These are phyloP conservation scores for Isurus oxyrinchus DNA, from an alignment of 2,113 vertebrate species.

Conservation along the genomic window DNA sequence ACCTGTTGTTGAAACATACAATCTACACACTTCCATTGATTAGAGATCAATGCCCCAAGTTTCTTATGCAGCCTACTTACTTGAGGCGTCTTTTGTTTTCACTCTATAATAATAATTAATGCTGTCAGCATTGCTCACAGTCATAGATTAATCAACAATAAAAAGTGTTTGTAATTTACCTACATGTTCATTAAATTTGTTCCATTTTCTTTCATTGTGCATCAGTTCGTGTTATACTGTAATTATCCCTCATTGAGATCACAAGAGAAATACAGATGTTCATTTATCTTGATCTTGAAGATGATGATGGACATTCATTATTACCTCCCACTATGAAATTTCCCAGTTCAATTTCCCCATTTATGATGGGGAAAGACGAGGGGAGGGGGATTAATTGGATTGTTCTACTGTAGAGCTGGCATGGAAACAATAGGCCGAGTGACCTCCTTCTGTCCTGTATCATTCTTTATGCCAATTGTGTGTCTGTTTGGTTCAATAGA, in stretches of 20 bases:
- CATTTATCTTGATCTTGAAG: neutral
- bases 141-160: neutral
- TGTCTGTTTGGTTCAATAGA: neutral
- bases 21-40: neutral
- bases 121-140: neutral
- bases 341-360: neutral
- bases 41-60: neutral
- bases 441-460: neutral
- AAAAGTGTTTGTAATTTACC: neutral
- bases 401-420: neutral
- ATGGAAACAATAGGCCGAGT: neutral
- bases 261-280: neutral
- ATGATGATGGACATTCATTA: neutral
- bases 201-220: neutral
- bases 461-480: neutral
- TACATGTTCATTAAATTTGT: neutral
- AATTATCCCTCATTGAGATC: neutral
- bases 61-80: neutral
- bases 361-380: neutral
- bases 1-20: neutral
- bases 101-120: neutral
- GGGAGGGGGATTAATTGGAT: neutral
- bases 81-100: neutral
- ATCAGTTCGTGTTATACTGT: neutral
- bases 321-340: neutral